Base-by-base conservation (phyloP, 1,140 invertebrate species). In the Octopus bimaculoides region DNA sequence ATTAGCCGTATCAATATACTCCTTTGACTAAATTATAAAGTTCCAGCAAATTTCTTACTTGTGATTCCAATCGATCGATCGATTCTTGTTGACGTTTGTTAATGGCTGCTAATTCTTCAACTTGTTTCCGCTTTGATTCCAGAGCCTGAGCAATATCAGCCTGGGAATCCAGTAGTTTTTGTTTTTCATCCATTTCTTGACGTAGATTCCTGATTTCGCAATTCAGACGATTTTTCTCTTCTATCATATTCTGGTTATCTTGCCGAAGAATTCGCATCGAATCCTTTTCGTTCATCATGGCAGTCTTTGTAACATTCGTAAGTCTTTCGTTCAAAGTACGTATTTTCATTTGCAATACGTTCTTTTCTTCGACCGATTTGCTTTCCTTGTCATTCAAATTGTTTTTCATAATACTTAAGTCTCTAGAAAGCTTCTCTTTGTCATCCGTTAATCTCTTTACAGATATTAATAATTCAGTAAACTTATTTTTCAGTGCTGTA, bases 391-490 rank as follows among this genome's bases (percentile, higher is more conserved):
- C 82, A 20, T 87, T 85, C 69, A 82, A 61, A 77, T 85, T 81
- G 52, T 83, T 81, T 77, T 81, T 83, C 5, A 79, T 52, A 5
- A 83, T 56, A 54, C 83, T 78, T 14, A 85, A 78, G 10, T 87
- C 85, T 77, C 83, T 81, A 6, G 78, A 76, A n/a, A 87, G 79
- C n/a, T 83, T 83, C 77, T 87, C 87, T 52, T 86, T 85, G 76
- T 86, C 81, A 54, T 84, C 82, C 73, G 86, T 81, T 56, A 85
- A 84, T 52, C 78, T 78, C 74, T 87, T 82, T 1, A 84, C 81
- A 54, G 87, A 86, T 26, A 79, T 79, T 73, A 85, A 84, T 4
- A 88, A 55, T 10, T 80, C 77, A 26, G 83, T 82, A 77, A 56
- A 81, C 78, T 53, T 82, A 81, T 81, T 83, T 56, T 84, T 82